Base-by-base conservation (phyloP, 2,888 invertebrate species). In the Heteromyza rotundicornis region DNA sequence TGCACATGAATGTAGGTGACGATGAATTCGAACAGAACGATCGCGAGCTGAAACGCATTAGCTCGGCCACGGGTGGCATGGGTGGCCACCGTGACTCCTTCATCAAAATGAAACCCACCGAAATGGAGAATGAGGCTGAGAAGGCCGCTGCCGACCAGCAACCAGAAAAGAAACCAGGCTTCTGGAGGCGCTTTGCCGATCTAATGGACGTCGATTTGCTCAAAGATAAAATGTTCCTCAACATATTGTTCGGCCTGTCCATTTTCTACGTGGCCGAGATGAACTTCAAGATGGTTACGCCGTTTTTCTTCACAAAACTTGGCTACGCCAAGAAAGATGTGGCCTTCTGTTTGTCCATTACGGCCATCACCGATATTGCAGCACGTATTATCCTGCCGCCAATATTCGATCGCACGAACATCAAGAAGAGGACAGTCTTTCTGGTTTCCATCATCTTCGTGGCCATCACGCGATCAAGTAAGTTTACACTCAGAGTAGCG, bases 241-340 rank as follows among this genome's bases (percentile, higher is more conserved):
- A 91, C 78, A 86, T 91, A 72, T 85, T 90, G 66, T 87, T 90
- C 62, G 91, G 90, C 7, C 84, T 90, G 57, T 90, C 90, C 36
- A 86, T 90, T 44, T 90, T 90, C 82, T 91, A 90, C 84, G 89
- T 90, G 58, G 90, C 90, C 53, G 90, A 90, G 78, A 86, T 90
- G 80, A 90, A 90, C 75, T 90, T 90, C 80, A 89, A 90, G 80
- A 88, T 89, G 89, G 86, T 89, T 51, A 89, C 89, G 47, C 89
- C 89, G 14, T 89, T 89, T 80, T 89, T 89, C 78, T 88, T 89
- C 67, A 85, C 85, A 52, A 86, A 86, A 75, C 79, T 89, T 73
- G 88, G 88, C 1, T 89, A 88, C 75, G 85, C 86, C 63, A 89
- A 88, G 80, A 82, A 86, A 1, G 89, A 91, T 69, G 88, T 90